Evolutionary conservation across 30 jellyfish, hydroid and myxozoan species (phyloP).

Genomic region (Aurelia aurita): DNA sequence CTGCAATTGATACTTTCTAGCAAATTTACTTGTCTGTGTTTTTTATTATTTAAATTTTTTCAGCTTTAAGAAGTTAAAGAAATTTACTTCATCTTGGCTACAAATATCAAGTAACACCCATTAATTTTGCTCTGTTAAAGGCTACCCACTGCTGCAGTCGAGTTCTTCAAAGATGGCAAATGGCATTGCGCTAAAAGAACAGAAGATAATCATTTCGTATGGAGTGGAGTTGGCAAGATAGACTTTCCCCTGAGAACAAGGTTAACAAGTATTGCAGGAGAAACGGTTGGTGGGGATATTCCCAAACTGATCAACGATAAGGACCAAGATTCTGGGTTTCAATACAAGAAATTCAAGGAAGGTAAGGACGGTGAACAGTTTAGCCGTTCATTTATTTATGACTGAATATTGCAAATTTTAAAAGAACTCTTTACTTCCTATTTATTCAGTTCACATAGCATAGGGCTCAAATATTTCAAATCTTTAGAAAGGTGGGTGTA

Average conservation of each 20-base stretch:
- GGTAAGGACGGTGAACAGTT: slow-evolving; percentile 16
- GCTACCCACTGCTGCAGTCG: slow-evolving; percentile 87
- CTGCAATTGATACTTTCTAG: no score
- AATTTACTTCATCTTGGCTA: no score
- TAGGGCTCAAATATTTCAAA: no score
- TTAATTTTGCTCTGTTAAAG: slow-evolving; percentile 11
- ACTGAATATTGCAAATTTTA: no score
- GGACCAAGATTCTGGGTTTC: slow-evolving; percentile 71
- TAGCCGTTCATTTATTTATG: neutral
- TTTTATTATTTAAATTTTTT: no score
- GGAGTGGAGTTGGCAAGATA: slow-evolving; percentile 67
- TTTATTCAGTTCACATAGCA: no score
- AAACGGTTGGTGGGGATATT: slow-evolving; percentile 84
- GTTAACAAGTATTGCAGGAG: slow-evolving; percentile 88
- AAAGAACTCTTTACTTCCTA: no score
- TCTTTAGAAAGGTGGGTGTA: no score
- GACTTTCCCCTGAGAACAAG: slow-evolving; percentile 78
- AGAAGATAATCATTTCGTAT: slow-evolving; percentile 67
- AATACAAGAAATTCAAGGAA: slow-evolving; percentile 67
- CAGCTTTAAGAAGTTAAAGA: no score
- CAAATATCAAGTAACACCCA: no score
- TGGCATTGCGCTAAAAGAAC: slow-evolving; percentile 89
- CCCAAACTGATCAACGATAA: slow-evolving; percentile 36
- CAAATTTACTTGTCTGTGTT: no score
- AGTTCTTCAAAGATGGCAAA: slow-evolving; percentile 78